Base-by-base conservation (phyloP, 2,888 invertebrate species). In the Xestia xanthographa region DNA sequence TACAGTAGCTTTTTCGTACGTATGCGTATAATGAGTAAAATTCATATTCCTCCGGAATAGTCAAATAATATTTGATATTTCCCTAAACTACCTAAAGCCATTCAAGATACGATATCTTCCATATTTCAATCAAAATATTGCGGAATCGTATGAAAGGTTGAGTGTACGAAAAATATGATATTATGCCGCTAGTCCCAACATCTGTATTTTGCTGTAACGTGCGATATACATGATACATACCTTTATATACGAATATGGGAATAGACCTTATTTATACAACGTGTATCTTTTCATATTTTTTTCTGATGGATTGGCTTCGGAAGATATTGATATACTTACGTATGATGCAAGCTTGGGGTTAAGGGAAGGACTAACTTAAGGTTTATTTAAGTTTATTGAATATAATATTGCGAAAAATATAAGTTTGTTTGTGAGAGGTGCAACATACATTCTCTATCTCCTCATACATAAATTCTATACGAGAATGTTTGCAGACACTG, bases 41-140 rank as follows among this genome's bases (percentile, higher is more conserved):
- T 60, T 66, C 17, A 12, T 70, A 41, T 73, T 70, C 9, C 45
- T 17, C 58, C n/a, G 14, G 8, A 63, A 48, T 63, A 72, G 26
- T 80, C 65, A 62, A 66, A 71, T 48, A 76, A 48, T 50, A 72
- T 77, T 62, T 48, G 67, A 75, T 74, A 34, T 79, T 71, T 66
- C 43, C 29, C 26, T 62, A 43, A 66, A 69, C 73, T 77, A 77
- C 58, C 29, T 63, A 62, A 73, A 72, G 66, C 65, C 48, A 43
- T 72, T 80, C 72, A 60, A 66, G 45, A 68, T 69, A 62, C 14
- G 69, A 75, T 75, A 78, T 79, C 72, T 77, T 77, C 69, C 72
- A 82, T 72, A 80, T 88, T 79, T 88, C 88, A 86, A 88, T 86
- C 84, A 78, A 79, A 84, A 86, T 88, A 87, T 84, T 79, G 76